Conservation (phyloP, 2,888 invertebrate genomes). For the Cantharis nigra region DNA sequence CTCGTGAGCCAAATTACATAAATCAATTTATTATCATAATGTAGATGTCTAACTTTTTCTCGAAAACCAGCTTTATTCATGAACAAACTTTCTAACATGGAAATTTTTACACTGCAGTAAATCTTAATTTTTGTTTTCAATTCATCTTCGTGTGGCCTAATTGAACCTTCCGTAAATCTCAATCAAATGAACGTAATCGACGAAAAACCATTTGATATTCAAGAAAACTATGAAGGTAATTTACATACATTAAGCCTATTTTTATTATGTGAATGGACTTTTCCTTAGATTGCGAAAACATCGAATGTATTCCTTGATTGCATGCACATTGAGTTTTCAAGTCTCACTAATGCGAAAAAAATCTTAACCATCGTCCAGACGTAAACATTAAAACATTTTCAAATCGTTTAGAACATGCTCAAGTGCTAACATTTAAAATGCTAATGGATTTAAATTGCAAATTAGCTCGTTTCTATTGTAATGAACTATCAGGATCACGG, state of each 20-base stretch:
- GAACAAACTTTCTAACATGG: neutral
- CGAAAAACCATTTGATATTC: neutral
- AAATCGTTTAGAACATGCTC: neutral
- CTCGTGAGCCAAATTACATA: neutral
- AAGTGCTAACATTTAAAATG: neutral
- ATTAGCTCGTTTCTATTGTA: neutral
- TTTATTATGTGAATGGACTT: neutral
- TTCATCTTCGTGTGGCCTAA: neutral
- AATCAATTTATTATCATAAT: neutral
- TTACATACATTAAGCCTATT: neutral
- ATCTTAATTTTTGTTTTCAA: neutral
- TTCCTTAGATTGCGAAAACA: neutral
- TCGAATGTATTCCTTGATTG: neutral
- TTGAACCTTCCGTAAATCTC: neutral
- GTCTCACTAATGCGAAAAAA: neutral
- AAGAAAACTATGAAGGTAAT: neutral
- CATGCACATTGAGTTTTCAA: neutral
- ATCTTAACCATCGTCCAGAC: neutral
- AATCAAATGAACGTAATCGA: neutral
- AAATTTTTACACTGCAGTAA: neutral
- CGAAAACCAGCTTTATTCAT: neutral
- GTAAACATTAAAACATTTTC: neutral
- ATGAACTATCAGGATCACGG: neutral
- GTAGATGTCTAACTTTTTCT: neutral
- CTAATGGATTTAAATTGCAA: neutral